Evolutionary conservation across 2,797 vertebrate species (phyloP).

Genomic region (Acipenser oxyrinchus): DNA sequence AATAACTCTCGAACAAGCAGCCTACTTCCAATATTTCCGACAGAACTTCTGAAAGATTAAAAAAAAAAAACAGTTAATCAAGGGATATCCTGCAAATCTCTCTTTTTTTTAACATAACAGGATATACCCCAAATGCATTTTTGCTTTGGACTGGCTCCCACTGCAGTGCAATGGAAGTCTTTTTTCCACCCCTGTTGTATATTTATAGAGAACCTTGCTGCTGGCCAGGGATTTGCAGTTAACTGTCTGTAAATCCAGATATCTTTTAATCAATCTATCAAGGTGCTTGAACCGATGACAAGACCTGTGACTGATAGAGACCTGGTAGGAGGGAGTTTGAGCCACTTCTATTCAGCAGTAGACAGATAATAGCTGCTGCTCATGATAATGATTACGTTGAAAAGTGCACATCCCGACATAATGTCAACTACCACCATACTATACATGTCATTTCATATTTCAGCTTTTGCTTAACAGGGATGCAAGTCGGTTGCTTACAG

Average conservation of each 20-base stretch:
- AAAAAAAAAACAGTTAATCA: too few species aligned
- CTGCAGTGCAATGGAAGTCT: too few species aligned
- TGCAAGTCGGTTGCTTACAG: slow-evolving; percentile 12
- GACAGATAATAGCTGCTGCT: slow-evolving; percentile 48
- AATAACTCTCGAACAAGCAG: too few species aligned
- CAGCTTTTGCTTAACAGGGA: slow-evolving; percentile 30
- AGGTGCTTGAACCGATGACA: slow-evolving; percentile 30
- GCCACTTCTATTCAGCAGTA: slow-evolving; percentile 33
- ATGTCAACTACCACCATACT: slow-evolving; percentile 43
- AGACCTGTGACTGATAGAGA: slow-evolving; percentile 43
- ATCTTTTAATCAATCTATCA: slow-evolving; percentile 57
- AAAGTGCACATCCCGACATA: slow-evolving; percentile 48
- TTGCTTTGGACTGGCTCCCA: too few species aligned
- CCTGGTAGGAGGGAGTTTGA: slow-evolving; percentile 29
- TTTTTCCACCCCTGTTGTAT: too few species aligned
- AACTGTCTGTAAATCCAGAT: slow-evolving; percentile 25
- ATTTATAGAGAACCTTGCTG: slow-evolving; percentile 2
- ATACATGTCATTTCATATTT: slow-evolving; percentile 32
- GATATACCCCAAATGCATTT: too few species aligned
- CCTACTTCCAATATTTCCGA: too few species aligned
- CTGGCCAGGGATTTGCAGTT: slow-evolving; percentile 24
- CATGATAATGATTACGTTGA: slow-evolving; percentile 52
- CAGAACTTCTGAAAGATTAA: too few species aligned
- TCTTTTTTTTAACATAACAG: too few species aligned
- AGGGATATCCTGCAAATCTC: too few species aligned